A percentile compares a stretch with the other conserved stretches of the same genome.
These are phyloP conservation scores for Plebejus anna DNA, from an alignment of 2,888 invertebrate species.

Conservation along the genomic window DNA sequence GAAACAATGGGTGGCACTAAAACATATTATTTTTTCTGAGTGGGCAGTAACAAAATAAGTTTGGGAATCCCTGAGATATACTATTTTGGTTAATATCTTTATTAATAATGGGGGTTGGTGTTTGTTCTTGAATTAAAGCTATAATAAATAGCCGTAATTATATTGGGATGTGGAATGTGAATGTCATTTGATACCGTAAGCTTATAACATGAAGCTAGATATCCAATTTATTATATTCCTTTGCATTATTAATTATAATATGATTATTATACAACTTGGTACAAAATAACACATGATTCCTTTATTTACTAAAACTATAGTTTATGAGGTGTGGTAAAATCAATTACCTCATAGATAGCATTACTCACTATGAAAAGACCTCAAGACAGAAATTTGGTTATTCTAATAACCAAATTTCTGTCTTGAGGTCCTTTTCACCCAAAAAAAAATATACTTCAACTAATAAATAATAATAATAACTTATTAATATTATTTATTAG, in stretches of 20 bases:
- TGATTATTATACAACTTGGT: neutral
- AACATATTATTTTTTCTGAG: too few relatives aligned
- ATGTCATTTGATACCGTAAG: neutral
- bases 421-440: too few relatives aligned
- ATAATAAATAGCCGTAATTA: neutral
- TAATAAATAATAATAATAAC: too few relatives aligned
- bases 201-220: neutral
- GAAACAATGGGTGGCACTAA: too few relatives aligned
- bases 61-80: too few relatives aligned
- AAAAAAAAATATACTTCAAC: too few relatives aligned
- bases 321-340: neutral
- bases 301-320: neutral
- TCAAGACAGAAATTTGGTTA: neutral
- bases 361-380: neutral
- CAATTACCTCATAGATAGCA: neutral
- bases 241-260: neutral
- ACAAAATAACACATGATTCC: neutral
- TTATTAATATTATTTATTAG: too few relatives aligned
- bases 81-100: neutral
- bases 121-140: neutral
- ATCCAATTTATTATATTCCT: neutral
- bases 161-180: neutral
- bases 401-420: too few relatives aligned
- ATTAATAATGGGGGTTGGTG: neutral
- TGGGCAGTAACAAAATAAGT: too few relatives aligned